A percentile compares a stretch with the other conserved stretches of the same genome.
Evolutionary conservation across 2,113 vertebrate genomes (phyloP).

Genomic region (Caretta caretta): DNA sequence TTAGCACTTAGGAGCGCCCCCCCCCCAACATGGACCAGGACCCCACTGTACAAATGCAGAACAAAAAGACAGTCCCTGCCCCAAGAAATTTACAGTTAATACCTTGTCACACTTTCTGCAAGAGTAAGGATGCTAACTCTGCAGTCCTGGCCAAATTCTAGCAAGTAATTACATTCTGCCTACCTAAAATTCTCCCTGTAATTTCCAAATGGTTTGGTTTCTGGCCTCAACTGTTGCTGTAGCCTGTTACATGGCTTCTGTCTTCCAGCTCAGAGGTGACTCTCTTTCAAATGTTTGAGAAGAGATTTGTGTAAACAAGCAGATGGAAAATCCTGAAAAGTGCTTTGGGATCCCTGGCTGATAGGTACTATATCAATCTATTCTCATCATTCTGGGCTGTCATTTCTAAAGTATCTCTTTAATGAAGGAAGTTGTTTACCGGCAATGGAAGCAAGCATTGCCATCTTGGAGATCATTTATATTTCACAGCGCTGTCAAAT

Average conservation of each 20-base stretch:
- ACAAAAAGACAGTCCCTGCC: neutral
- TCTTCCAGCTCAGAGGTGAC: neutral
- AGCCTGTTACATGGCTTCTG: neutral
- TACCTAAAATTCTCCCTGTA: neutral
- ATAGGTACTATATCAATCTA: constrained; percentile 41
- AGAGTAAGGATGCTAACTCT: neutral
- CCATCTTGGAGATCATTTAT: constrained; percentile 68
- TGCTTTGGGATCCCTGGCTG: constrained; percentile 18
- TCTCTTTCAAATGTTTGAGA: constrained; percentile 8
- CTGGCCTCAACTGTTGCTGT: fast-evolving
- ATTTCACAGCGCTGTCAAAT: constrained; percentile 74
- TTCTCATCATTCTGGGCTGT: constrained; percentile 67
- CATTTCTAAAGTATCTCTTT: constrained; percentile 67
- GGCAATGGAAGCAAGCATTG: constrained; percentile 52
- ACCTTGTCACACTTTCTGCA: neutral
- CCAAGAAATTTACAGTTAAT: constrained; percentile 25
- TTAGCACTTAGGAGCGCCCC: constrained; percentile 15
- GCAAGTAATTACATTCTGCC: neutral
- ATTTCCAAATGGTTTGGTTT: neutral
- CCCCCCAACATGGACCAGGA: constrained; percentile 31
- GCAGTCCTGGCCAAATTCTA: neutral
- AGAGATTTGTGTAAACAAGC: neutral
- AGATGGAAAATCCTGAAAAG: neutral
- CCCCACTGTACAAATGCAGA: constrained; percentile 26
- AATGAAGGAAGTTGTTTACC: constrained; percentile 68